Conservation (phyloP, 2,888 invertebrate genomes). For the Gymnocheta viridis region DNA sequence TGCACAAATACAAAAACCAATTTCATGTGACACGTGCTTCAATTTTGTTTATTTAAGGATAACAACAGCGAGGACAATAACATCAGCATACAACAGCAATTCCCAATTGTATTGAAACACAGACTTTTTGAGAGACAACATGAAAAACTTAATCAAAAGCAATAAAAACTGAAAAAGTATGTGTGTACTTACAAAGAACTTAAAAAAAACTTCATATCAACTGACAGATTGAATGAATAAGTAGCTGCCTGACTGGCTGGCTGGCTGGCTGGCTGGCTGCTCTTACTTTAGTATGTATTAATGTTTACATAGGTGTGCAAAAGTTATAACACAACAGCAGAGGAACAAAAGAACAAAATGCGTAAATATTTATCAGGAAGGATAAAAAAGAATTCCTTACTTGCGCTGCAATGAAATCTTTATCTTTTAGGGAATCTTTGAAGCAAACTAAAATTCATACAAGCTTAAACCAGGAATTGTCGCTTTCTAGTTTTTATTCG, state of each 20-base stretch:
- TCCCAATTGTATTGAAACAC: constrained; percentile 53
- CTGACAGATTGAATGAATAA: constrained; percentile 22
- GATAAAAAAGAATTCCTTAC: background rate
- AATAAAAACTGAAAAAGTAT: constrained; percentile 33
- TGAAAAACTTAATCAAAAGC: constrained; percentile 64
- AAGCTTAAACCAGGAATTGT: too few species aligned
- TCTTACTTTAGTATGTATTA: constrained; percentile 58
- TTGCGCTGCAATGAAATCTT: background rate
- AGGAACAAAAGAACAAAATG: constrained; percentile 6
- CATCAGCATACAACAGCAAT: constrained; percentile 38
- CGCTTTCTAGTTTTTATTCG: background rate
- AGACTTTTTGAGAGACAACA: constrained; percentile 54
- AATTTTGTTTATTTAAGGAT: constrained; percentile 49
- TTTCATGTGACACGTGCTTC: constrained; percentile 57
- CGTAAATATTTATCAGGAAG: constrained; percentile 26
- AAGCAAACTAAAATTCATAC: background rate
- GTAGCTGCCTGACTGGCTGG: background rate
- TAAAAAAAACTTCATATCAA: constrained; percentile 21
- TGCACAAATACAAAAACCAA: constrained; percentile 35
- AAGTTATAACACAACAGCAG: background rate
- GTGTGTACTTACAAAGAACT: constrained; percentile 17
- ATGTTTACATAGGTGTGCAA: constrained; percentile 62
- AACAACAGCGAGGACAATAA: constrained; percentile 41
- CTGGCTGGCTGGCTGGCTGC: background rate
- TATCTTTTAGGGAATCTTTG: background rate